phyloP scores from a whole-genome alignment of 2,113 vertebrate genomes.

The Grammomys surdaster region DNA sequence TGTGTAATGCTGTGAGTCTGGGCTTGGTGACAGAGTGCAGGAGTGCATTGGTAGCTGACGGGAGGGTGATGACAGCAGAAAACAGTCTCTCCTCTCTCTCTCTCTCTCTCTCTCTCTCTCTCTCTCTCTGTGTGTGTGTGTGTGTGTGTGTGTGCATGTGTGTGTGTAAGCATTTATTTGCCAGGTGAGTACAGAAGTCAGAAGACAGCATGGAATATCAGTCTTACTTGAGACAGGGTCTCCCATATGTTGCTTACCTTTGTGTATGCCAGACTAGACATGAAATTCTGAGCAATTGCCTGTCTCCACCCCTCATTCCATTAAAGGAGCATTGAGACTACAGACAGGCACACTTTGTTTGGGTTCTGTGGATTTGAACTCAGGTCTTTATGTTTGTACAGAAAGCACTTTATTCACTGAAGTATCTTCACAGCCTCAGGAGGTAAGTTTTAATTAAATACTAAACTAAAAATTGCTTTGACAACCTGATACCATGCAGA shows the following conservation, averaged over 20 bases:
- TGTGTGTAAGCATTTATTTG: neutral
- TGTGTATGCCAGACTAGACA: no score
- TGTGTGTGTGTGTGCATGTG: neutral
- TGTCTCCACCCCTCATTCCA: neutral
- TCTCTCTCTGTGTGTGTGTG: neutral
- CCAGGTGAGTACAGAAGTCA: neutral
- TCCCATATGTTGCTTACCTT: no score
- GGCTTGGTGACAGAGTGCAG: slow-evolving; percentile 71
- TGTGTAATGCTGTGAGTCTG: slow-evolving; percentile 73
- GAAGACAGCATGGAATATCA: neutral
- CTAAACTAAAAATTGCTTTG: neutral
- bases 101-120: neutral
- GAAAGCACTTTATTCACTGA: neutral
- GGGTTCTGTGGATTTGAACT: neutral
- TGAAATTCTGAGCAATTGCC: neutral
- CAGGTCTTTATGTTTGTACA: neutral
- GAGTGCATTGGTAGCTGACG: slow-evolving; percentile 3
- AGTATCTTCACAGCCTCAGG: neutral
- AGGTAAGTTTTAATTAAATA: neutral
- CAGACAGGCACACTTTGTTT: neutral
- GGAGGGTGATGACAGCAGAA: neutral
- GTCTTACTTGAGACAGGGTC: neutral
- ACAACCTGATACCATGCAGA: neutral
- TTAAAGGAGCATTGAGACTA: neutral
- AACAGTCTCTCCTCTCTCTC: neutral